Base-by-base conservation (phyloP, 2,113 vertebrate species). In the Dasyornis broadbenti region DNA sequence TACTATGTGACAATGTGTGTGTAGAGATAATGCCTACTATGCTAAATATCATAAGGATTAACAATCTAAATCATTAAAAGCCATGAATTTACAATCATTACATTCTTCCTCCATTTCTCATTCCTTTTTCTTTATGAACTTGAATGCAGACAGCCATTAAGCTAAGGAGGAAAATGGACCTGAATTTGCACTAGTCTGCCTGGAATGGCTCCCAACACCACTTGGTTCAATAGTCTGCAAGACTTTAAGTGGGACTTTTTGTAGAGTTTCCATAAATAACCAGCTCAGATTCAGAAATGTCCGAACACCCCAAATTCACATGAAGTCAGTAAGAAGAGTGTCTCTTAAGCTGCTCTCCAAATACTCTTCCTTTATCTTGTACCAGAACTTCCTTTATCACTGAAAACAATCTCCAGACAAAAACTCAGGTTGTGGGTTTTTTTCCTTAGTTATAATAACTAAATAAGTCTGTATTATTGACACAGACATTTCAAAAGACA, bases 401-500 rank as follows among this genome's bases (percentile, higher is more conserved):
- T 81, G 80, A 83, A 95, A 92, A 47, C 27, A 70, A 40, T 30
- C 52, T 90, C 28, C 44, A 75, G 33, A 57, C 12, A 82, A 88
- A 91, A 95, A 7, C 33, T 27, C 78, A 81, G 45, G 12, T n/a
- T 33, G 26, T 49, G 47, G 4, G 3, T 1, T 11, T 72, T 84
- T 30, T 30, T 86, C 54, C 71, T 66, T 68, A 70, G 45, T 93
- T 78, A 63, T 42, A 79, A 85, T 85, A 73, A 92, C 79, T 92
- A 89, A 78, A 93, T 92, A 96, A 89, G 44, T n/a, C 87, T 95
- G 64, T 40, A 78, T 93, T 95, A 87, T 79, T 92, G 65, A 81
- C 64, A 92, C 9, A 95, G 89, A 80, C 80, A 89, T 96, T 96
- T 93, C 89, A 94, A 89, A 94, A 94, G 90, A 95, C 63, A 88